Conservation (phyloP, 2,113 vertebrate genomes). For the Podarcis raffonei region DNA sequence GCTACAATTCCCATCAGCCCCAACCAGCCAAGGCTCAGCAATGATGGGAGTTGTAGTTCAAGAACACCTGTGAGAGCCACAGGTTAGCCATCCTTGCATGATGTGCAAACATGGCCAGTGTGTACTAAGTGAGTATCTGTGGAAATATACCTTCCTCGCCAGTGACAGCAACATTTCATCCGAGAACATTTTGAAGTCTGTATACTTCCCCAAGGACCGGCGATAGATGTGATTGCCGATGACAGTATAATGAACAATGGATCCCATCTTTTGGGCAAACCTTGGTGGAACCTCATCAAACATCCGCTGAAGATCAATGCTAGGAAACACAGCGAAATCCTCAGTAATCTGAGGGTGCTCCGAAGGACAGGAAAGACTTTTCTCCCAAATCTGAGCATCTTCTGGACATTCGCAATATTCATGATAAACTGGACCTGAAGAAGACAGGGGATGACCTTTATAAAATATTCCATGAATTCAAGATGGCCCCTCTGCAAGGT, state of each 20-base stretch:
- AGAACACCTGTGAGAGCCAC: background rate
- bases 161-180: slow-evolving; percentile 93
- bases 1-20: too few species aligned
- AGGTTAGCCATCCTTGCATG: background rate
- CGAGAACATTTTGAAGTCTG: slow-evolving; percentile 97
- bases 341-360: slow-evolving; percentile 82
- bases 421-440: slow-evolving; percentile 87
- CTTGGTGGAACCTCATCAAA: slow-evolving; percentile 83
- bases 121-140: background rate
- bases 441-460: slow-evolving; percentile 17
- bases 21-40: too few species aligned
- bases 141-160: slow-evolving; percentile 84
- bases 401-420: slow-evolving; percentile 90
- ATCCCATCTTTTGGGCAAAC: slow-evolving; percentile 82
- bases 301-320: slow-evolving; percentile 84
- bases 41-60: background rate
- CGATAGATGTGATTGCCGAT: slow-evolving; percentile 84
- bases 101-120: background rate
- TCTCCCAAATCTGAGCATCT: slow-evolving; percentile 79
- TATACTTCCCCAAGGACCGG: slow-evolving; percentile 89
- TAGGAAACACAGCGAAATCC: slow-evolving; percentile 86
- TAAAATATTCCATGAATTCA: background rate
- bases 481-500: background rate
- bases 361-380: slow-evolving; percentile 79
- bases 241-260: slow-evolving; percentile 89